Evolutionary conservation across 2,113 vertebrate genomes (phyloP).

Genomic region (Neodontobutis hainanensis): DNA sequence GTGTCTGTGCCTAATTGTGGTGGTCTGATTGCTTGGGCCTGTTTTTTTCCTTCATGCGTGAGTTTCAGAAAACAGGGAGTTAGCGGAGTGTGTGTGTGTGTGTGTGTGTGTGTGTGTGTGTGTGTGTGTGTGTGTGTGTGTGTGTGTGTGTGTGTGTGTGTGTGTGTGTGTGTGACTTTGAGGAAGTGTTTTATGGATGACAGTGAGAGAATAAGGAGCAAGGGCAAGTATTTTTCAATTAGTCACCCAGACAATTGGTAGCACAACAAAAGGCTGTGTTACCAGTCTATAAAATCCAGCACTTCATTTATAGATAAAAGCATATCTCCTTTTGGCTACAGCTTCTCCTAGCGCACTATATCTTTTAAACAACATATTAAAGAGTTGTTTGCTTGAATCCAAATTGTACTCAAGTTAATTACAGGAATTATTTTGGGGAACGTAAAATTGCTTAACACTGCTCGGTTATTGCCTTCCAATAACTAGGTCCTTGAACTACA

Average conservation of each 20-base stretch:
- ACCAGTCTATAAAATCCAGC: too few species aligned
- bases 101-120: background rate
- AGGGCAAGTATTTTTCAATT: background rate
- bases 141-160: background rate
- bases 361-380: background rate
- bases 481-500: constrained; percentile 13
- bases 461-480: background rate
- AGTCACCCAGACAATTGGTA: too few species aligned
- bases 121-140: constrained; percentile 4
- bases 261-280: too few species aligned
- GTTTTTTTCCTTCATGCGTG: constrained; percentile 14
- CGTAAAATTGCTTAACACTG: constrained; percentile 3
- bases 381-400: background rate
- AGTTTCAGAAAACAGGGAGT: constrained; percentile 53
- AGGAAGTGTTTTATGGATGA: constrained; percentile 34
- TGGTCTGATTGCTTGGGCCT: constrained; percentile 8
- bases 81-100: constrained; percentile 76
- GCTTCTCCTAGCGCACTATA: background rate
- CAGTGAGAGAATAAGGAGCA: constrained; percentile 2
- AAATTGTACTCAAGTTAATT: constrained; percentile 2
- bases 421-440: constrained; percentile 22
- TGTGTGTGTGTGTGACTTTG: constrained; percentile 16
- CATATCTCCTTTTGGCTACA: constrained; percentile 13
- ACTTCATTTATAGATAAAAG: too few species aligned
- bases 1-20: constrained; percentile 2